phyloP scores from a whole-genome alignment of 2,797 vertebrate genomes.

The Melanotaenia trifasciata region DNA sequence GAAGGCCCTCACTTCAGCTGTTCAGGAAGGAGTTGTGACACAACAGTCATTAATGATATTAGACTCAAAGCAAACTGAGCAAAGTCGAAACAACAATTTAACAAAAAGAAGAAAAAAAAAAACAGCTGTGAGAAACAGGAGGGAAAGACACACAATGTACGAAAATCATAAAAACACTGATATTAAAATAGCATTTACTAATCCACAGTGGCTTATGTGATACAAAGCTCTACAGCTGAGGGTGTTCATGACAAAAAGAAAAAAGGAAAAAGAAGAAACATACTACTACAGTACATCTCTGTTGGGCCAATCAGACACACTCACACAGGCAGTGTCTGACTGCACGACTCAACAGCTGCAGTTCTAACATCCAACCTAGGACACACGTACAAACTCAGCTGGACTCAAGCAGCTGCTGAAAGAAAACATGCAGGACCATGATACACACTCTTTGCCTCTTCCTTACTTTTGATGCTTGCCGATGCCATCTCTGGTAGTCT shows the following conservation, averaged over 20 bases:
- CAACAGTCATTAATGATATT: conserved; percentile 68
- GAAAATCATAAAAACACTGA: conserved; percentile 24
- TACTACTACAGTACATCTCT: conserved; percentile 16
- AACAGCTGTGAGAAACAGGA: conserved; percentile 31
- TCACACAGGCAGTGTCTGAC: conserved; percentile 5
- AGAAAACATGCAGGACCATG: conserved; percentile 16
- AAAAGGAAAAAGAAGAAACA: neutral
- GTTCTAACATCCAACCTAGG: conserved; percentile 6
- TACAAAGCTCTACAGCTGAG: conserved; percentile 7
- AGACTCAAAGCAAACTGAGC: conserved; percentile 56
- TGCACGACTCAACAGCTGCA: too few relatives aligned
- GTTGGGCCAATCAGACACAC: conserved; percentile 45
- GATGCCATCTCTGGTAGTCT: conserved; percentile 94
- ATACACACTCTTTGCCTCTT: conserved; percentile 20
- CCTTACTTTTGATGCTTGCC: conserved; percentile 94
- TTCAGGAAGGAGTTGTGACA: conserved; percentile 50
- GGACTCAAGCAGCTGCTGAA: conserved; percentile 9
- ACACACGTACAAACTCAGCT: conserved; percentile 23
- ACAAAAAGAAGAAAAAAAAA: neutral
- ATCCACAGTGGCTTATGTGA: conserved; percentile 23
- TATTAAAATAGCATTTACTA: conserved; percentile 32
- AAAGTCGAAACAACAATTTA: conserved; percentile 38
- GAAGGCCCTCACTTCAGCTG: conserved; percentile 52
- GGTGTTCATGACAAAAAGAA: neutral
- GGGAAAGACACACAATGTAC: conserved; percentile 17